A percentile compares a stretch with the other conserved stretches of the same genome.
These are phyloP conservation scores for Melanchra persicariae DNA, from an alignment of 2,888 invertebrate genomes.

Conservation along the genomic window DNA sequence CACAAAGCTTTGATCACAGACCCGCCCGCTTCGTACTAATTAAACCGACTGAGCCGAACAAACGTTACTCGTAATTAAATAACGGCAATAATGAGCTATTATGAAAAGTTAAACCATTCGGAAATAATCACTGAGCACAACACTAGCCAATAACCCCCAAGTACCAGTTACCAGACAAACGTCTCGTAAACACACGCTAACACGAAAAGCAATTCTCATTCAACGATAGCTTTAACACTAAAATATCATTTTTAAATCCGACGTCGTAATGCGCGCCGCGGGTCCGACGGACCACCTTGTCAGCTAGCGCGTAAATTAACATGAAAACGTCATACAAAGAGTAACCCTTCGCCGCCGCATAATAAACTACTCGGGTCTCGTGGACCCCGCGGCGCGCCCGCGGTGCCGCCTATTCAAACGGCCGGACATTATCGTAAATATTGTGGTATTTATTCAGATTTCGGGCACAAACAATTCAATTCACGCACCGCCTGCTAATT, in stretches of 20 bases:
- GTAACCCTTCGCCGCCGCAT: constrained; percentile 87
- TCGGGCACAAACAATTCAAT: constrained; percentile 90
- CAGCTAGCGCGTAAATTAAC: constrained; percentile 84
- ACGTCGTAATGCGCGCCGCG: constrained; percentile 65
- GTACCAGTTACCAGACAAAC: constrained; percentile 30
- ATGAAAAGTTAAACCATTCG: constrained; percentile 75
- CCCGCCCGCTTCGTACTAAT: constrained; percentile 72
- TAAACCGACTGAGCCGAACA: constrained; percentile 71
- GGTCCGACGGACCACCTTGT: constrained; percentile 86
- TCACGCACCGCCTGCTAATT: constrained; percentile 89
- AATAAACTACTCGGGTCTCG: constrained; percentile 79
- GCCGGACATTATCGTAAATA: constrained; percentile 89
- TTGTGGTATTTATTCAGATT: constrained; percentile 90
- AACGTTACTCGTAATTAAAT: constrained; percentile 77
- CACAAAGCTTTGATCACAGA: constrained; percentile 80
- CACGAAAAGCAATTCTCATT: constrained; percentile 69
- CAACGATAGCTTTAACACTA: constrained; percentile 85
- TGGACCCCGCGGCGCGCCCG: constrained; percentile 82
- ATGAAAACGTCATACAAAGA: constrained; percentile 88
- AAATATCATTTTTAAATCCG: constrained; percentile 85
- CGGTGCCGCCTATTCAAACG: constrained; percentile 84
- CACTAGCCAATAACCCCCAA: constrained; percentile 49
- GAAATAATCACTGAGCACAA: constrained; percentile 74
- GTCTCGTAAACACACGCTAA: constrained; percentile 53
- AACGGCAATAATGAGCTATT: constrained; percentile 77